Evolutionary conservation across 2,797 vertebrate species (phyloP).

Genomic region (Pempheris klunzingeri): DNA sequence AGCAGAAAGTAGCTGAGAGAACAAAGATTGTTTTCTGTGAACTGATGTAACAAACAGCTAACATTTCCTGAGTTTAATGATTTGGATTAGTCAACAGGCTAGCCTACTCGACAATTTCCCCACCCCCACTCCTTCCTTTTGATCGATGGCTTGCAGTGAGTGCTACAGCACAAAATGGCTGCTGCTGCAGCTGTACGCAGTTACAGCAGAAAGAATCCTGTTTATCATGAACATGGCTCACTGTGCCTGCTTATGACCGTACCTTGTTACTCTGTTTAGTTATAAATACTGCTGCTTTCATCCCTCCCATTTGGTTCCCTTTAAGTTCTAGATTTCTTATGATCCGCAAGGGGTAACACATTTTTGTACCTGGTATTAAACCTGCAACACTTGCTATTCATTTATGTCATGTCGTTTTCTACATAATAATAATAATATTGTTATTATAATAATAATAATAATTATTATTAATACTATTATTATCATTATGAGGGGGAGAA

Average conservation of each 20-base stretch:
- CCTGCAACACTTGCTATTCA: not conserved
- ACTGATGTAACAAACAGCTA: slow-evolving; percentile 8
- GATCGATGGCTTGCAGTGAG: slow-evolving; percentile 55
- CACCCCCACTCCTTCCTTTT: slow-evolving; percentile 56
- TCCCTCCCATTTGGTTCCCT: not conserved
- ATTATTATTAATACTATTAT: too few species aligned
- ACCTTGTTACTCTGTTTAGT: not conserved
- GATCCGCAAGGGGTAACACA: not conserved
- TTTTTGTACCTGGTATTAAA: slow-evolving; percentile 2
- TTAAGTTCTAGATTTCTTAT: not conserved
- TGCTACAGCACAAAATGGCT: slow-evolving; percentile 79
- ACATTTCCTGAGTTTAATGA: slow-evolving; percentile 15
- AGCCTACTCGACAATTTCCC: slow-evolving; percentile 45
- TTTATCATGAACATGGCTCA: slow-evolving; percentile 1
- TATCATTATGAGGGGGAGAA: too few species aligned
- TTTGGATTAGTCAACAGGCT: slow-evolving; percentile 49
- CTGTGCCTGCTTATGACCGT: not conserved
- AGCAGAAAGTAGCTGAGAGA: not conserved
- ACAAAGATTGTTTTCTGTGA: slow-evolving; percentile 16
- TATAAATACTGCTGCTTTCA: not conserved
- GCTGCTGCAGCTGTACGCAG: slow-evolving; percentile 48
- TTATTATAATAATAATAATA: too few species aligned
- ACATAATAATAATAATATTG: not conserved
- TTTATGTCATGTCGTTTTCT: not conserved
- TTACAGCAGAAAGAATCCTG: slow-evolving; percentile 28